Conservation (phyloP, 2,113 vertebrate species). For the Etia nguti region DNA sequence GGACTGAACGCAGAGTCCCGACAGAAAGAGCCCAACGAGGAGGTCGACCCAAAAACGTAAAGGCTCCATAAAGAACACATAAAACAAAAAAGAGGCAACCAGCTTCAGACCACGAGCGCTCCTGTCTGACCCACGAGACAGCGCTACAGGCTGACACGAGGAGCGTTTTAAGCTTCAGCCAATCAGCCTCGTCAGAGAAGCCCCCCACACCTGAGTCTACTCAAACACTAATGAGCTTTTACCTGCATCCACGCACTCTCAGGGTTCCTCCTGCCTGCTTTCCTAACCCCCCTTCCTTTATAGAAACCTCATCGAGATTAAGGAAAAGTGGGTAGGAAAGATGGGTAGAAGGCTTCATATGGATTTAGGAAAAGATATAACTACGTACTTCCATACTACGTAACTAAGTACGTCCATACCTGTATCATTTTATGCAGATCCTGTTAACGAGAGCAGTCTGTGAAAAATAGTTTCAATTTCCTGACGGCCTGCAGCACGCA, state of each 20-base stretch:
- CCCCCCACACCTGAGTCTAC: constrained; percentile 21
- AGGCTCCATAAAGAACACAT: neutral
- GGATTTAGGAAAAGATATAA: neutral
- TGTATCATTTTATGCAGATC: neutral
- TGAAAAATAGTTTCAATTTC: neutral
- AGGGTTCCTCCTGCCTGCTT: neutral
- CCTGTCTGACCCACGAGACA: neutral
- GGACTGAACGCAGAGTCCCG: neutral
- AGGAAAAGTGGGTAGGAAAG: neutral
- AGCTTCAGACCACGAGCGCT: neutral
- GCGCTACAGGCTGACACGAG: accelerated
- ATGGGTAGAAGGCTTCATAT: neutral
- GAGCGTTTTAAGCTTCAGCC: neutral
- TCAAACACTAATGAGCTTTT: neutral
- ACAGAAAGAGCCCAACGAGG: neutral
- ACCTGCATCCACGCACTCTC: neutral
- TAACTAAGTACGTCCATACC: too few species aligned
- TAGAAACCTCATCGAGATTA: neutral
- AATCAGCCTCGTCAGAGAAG: neutral
- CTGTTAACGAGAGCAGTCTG: neutral
- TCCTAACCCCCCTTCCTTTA: neutral
- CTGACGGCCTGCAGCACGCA: too few species aligned
- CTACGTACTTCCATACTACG: neutral
- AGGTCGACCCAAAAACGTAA: neutral
- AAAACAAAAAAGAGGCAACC: neutral